Percentiles rank a stretch among this genome's conserved stretches.
Evolutionary conservation across 2,888 invertebrate genomes (phyloP).

Genomic region (Drosophila crucigera): DNA sequence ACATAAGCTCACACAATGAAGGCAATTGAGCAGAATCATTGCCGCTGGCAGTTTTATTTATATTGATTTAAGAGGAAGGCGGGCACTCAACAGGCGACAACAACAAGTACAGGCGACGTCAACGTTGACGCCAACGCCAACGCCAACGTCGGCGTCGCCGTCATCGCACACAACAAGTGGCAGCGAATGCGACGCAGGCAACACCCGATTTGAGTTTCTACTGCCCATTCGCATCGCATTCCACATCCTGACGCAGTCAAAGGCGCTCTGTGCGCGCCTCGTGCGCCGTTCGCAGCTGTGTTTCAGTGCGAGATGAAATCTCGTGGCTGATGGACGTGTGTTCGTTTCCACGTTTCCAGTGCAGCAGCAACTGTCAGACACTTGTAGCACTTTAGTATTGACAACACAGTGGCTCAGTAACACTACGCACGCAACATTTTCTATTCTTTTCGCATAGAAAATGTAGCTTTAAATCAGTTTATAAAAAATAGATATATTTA

Average conservation of each 20-base stretch:
- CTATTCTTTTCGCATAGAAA: slow-evolving; percentile 35
- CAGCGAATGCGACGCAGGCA: slow-evolving; percentile 43
- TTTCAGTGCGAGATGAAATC: slow-evolving; percentile 86
- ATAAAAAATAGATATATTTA: background rate
- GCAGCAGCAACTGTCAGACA: slow-evolving; percentile 61
- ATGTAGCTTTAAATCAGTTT: slow-evolving; percentile 42
- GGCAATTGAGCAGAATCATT: slow-evolving; percentile 81
- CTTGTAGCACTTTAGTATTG: slow-evolving; percentile 62
- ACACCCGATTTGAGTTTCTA: slow-evolving; percentile 37
- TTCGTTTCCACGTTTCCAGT: slow-evolving; percentile 63
- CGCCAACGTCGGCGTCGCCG: background rate
- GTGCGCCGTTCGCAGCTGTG: slow-evolving; percentile 68
- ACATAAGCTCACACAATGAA: slow-evolving; percentile 61
- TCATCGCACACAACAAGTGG: slow-evolving; percentile 67
- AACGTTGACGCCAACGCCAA: background rate
- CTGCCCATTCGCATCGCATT: slow-evolving; percentile 52
- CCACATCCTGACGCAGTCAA: slow-evolving; percentile 64
- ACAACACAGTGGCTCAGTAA: slow-evolving; percentile 20
- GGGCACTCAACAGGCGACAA: slow-evolving; percentile 53
- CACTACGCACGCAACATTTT: slow-evolving; percentile 17
- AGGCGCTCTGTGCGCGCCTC: slow-evolving; percentile 65
- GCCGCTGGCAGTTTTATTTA: slow-evolving; percentile 72
- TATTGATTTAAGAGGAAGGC: slow-evolving; percentile 35
- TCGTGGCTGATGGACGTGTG: slow-evolving; percentile 86
- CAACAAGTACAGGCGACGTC: slow-evolving; percentile 5